A percentile compares a stretch with the other conserved stretches of the same genome.
Conservation (phyloP, 2,888 invertebrate genomes). For the Conus canariensis region DNA sequence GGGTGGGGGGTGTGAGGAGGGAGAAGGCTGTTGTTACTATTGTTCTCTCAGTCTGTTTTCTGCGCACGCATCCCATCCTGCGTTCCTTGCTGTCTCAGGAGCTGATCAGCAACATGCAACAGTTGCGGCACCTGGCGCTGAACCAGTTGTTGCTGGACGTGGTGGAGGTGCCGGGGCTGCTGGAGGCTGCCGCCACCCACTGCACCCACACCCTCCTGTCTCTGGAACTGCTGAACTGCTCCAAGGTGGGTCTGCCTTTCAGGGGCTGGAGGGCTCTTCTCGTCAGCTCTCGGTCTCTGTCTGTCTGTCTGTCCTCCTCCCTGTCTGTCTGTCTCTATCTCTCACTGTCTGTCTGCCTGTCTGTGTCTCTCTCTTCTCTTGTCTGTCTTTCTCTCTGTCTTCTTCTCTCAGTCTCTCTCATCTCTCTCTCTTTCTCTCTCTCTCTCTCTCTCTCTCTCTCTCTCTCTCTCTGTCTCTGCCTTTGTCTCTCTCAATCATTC, state of each 20-base stretch:
- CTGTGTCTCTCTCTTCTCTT: background rate
- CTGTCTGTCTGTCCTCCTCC: background rate
- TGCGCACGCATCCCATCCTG: no score
- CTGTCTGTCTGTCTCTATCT: background rate
- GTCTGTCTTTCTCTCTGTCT: background rate
- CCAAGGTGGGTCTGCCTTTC: constrained; percentile 79
- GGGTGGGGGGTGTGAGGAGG: background rate
- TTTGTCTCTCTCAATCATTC: background rate
- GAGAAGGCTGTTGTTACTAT: background rate
- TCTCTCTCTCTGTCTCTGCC: background rate
- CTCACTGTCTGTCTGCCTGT: background rate
- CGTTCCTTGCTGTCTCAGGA: background rate
- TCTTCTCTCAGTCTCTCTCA: background rate
- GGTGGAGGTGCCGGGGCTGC: constrained; percentile 84
- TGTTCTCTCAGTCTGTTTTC: background rate
- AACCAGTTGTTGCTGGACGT: constrained; percentile 86
- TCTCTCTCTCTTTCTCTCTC: background rate
- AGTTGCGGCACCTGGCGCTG: constrained; percentile 84
- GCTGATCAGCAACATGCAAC: constrained; percentile 84
- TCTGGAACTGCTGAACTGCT: constrained; percentile 87
- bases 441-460: background rate
- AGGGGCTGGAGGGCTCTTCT: no score
- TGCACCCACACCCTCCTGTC: constrained; percentile 84
- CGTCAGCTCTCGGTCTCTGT: background rate
- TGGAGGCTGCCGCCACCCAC: constrained; percentile 84